Conservation (phyloP, 2,113 vertebrate species). For the Speoplatyrhinus poulsoni region DNA sequence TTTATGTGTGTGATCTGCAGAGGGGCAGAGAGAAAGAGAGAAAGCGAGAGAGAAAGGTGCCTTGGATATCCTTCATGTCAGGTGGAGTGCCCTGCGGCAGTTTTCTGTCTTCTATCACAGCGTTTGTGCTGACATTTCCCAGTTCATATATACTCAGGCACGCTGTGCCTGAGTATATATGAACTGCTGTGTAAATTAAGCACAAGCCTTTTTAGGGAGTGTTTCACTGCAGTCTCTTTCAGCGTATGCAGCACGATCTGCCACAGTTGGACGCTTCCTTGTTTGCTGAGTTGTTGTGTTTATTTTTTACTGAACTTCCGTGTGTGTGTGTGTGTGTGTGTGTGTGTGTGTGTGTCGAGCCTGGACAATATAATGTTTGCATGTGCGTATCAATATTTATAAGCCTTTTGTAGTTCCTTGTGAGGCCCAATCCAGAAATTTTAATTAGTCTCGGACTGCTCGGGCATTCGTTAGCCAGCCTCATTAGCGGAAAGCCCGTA, state of each 20-base stretch:
- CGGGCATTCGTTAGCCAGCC: slow-evolving; percentile 45
- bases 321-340: slow-evolving; percentile 11
- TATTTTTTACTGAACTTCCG: background rate
- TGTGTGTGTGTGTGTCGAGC: slow-evolving; percentile 10
- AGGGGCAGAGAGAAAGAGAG: slow-evolving; percentile 17
- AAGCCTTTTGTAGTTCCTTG: slow-evolving; percentile 2
- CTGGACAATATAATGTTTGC: background rate
- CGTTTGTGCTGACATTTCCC: slow-evolving; percentile 29
- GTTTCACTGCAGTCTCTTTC: slow-evolving; percentile 33
- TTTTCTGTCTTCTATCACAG: slow-evolving; percentile 36
- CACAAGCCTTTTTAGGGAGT: slow-evolving; percentile 27
- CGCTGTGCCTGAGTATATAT: too few relatives aligned
- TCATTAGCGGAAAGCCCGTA: slow-evolving; percentile 52
- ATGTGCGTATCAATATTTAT: background rate
- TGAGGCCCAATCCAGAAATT: slow-evolving; percentile 30
- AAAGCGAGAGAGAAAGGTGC: too few relatives aligned
- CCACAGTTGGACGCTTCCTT: slow-evolving; percentile 12
- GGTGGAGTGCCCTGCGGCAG: slow-evolving; percentile 50
- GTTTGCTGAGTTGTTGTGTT: slow-evolving; percentile 1
- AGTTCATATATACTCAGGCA: slow-evolving; percentile 3
- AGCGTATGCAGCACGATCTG: slow-evolving; percentile 29
- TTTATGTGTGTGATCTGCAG: slow-evolving; percentile 47
- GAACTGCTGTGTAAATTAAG: slow-evolving; percentile 23
- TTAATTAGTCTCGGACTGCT: slow-evolving; percentile 51
- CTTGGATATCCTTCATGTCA: slow-evolving; percentile 60